Evolutionary conservation across 1,140 invertebrate genomes (phyloP), one percentile per base, ranked within the genome.

Genomic region (Drosophila mauritiana): DNA sequence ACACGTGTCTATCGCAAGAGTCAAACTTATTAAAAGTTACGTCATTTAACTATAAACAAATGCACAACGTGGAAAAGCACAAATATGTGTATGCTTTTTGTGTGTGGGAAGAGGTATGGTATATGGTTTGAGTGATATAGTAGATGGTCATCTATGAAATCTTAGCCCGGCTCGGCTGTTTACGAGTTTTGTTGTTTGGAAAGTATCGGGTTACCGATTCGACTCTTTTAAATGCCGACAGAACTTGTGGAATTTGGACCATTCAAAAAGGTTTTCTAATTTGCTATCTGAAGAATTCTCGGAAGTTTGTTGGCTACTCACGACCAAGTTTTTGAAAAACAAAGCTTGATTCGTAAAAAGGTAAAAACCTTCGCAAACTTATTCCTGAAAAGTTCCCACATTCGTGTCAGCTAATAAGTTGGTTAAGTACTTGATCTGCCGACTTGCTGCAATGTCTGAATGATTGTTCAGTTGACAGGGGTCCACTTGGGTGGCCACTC

Each of bases 141-240:
- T 34, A 37, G 46, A 52, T 65, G 59, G 37, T 52, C 64, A 68
- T 45, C 64, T 68, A 65, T 65, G 61, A 65, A 45, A 68, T 68
- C 64, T 68, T 67, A 68, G 65, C 59, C 37, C 17, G 64, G 64
- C 8, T 20, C 31, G 22, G 12, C 48, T 31, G 58, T 34, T 48
- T 48, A 62, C 43, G 63, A 25, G 45, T 67, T 63, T 37, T 36
- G 45, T 20, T 42, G 64, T 48, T 68, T 46, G 64, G 46, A 68
- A 68, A 68, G 61, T 68, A 68, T 68, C 64, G 46, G 31, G 46
- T 68, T 68, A 53, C 64, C 20, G 64, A 45, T 67, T 65, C 64
- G 46, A 31, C 37, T 62, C 65, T 22, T 15, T 48, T 52, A 43
- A 52, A 65, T 52, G 61, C 59, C 64, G 64, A 65, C 59, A 65